Percentiles rank a stretch among this genome's conserved stretches.
These are phyloP conservation scores for Hermodice carunculata DNA, from an alignment of 2,888 invertebrate species.

Conservation along the genomic window DNA sequence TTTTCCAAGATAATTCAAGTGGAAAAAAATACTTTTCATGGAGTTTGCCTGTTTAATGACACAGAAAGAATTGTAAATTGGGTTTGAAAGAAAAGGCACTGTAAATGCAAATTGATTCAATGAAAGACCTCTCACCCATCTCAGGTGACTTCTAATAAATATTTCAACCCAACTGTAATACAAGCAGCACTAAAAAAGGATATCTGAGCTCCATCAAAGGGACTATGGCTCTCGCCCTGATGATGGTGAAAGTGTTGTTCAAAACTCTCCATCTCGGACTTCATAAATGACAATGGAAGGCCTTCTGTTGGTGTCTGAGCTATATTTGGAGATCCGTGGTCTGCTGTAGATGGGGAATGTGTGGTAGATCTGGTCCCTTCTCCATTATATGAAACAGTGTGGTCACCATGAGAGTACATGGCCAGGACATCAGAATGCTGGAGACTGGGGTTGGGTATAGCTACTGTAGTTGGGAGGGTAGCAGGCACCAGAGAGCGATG, in stretches of 20 bases:
- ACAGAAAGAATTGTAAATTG: too few species aligned
- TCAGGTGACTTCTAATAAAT: too few species aligned
- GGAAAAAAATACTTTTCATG: slow-evolving; percentile 22
- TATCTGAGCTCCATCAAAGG: too few species aligned
- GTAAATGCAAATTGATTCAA: too few species aligned
- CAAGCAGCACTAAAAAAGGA: too few species aligned
- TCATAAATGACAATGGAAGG: slow-evolving; percentile 11
- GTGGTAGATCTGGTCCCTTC: slow-evolving; percentile 45
- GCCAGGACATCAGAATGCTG: slow-evolving; percentile 73
- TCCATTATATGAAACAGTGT: too few species aligned
- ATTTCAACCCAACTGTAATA: too few species aligned
- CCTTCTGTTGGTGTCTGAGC: slow-evolving; percentile 46
- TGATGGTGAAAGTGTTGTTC: slow-evolving; percentile 19
- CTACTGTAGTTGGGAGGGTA: slow-evolving; percentile 93
- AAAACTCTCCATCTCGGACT: slow-evolving; percentile 16
- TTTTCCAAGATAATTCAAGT: background rate
- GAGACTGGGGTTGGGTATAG: slow-evolving; percentile 95
- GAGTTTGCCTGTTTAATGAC: background rate
- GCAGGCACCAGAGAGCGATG: slow-evolving; percentile 73
- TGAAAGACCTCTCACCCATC: too few species aligned
- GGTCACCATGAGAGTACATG: slow-evolving; percentile 68
- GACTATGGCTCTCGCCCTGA: too few species aligned
- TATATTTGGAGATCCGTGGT: slow-evolving; percentile 52
- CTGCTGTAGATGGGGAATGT: slow-evolving; percentile 52
- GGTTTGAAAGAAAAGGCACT: too few species aligned